Conservation (phyloP, 2,113 vertebrate genomes). For the Pomatorhinus ruficollis region DNA sequence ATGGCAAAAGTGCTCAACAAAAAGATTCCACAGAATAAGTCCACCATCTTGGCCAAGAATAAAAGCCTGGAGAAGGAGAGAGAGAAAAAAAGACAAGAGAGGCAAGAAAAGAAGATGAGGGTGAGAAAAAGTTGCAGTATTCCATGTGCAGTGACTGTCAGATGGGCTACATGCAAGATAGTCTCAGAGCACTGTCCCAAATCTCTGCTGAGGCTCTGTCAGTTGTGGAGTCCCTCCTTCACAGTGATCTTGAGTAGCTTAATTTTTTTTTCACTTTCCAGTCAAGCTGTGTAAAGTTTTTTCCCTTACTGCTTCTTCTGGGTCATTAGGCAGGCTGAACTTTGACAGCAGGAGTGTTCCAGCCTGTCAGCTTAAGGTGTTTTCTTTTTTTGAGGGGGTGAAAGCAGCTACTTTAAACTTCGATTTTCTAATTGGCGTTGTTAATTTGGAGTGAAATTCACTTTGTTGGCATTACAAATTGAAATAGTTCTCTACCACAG, state of each 20-base stretch:
- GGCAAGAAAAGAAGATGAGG: conserved; percentile 81
- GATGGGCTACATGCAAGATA: neutral
- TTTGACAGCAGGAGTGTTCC: neutral
- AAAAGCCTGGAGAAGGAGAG: conserved; percentile 84
- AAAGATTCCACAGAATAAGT: conserved; percentile 75
- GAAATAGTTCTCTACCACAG: neutral
- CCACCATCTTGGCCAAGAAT: conserved; percentile 85
- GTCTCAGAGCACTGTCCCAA: neutral
- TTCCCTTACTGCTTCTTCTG: neutral
- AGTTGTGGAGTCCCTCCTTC: neutral
- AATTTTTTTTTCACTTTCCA: neutral
- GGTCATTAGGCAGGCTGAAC: neutral
- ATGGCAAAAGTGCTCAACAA: conserved; percentile 94
- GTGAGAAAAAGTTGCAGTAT: conserved; percentile 60
- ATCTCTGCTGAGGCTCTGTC: neutral
- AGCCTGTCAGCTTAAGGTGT: neutral
- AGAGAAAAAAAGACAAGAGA: conserved; percentile 77
- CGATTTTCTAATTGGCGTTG: neutral
- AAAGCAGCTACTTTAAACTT: no score
- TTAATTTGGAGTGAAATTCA: neutral
- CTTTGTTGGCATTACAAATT: neutral
- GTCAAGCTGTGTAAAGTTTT: neutral
- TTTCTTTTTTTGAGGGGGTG: neutral
- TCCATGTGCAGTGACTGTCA: neutral
- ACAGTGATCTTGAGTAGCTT: neutral